Base-by-base conservation (phyloP, 2,797 vertebrate species). In the Gouania willdenowi region DNA sequence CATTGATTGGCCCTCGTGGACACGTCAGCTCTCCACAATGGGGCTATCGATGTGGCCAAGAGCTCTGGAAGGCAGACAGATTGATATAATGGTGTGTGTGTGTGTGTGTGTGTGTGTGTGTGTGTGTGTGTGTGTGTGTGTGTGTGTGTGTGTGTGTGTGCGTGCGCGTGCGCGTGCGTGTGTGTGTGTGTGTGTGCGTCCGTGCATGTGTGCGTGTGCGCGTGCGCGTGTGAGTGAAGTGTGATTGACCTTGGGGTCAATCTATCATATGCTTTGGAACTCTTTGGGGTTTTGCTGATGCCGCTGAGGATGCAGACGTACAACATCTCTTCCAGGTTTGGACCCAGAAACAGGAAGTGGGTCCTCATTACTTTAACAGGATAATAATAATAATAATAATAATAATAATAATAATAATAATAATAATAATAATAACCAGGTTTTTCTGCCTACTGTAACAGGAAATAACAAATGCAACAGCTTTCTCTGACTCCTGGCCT, bases 221-320 rank as follows among this genome's bases (percentile, higher is more conserved):
- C n/a, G n/a, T n/a, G n/a, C n/a, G n/a, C n/a, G n/a, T n/a, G n/a
- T n/a, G n/a, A n/a, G n/a, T 65, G 37, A 51, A 68, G 72, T 61
- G 68, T 77, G 81, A 85, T 88, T 88, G 81, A 79, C 74, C 82
- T 81, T 68, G 78, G n/a, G 82, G 86, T 87, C 79, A 84, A 64
- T 80, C 66, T 36, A 36, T 17, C 53, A 75, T 83, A 81, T 84
- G 71, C 81, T 83, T 81, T 20, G 7, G 22, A 22, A 14, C 25
- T 54, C 36, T 60, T 63, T 58, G 57, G 47, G 47, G 61, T 66
- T 63, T 60, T 45, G 62, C 61, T 20, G 28, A 44, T 41, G 52
- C 35, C 32, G 18, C 16, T 1, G 26, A 43, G 53, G 49, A 28
- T 6, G 19, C 26, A 25, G 40, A 28, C 25, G 20, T 4, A 10